Base-by-base conservation (phyloP, 2,113 vertebrate species). In the Jacana jacana region DNA sequence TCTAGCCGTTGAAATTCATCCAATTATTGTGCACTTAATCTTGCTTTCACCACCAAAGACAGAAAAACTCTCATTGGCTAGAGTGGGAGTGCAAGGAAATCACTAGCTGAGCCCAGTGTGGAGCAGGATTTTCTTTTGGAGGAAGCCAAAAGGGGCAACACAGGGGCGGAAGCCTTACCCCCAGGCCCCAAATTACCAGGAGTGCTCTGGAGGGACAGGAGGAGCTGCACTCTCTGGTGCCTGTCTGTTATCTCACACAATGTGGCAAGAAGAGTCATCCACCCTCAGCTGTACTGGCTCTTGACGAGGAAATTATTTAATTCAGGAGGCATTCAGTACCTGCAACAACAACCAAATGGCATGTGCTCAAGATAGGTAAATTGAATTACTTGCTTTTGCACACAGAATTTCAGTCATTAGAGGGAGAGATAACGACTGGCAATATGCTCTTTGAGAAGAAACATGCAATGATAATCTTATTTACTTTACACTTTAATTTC, bases 401-500 rank as follows among this genome's bases (percentile, higher is more conserved):
- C 94, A 83, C 65, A 86, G 77, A 60, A 61, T 95, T 86, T 95
- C 72, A 52, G 92, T 78, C 88, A 92, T 96, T 92, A 96, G 68
- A 86, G 60, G 69, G 52, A 84, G 69, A 90, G 92, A 94, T 96
- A 95, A 96, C 84, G 80, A 94, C 73, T 94, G 75, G 72, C 95
- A 94, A 88, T 81, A 88, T 55, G 76, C 77, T 97, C n/a, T 96
- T 92, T 96, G 95, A 96, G 81, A 91, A 96, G 88, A 94, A 92
- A 78, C 88, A 93, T 55, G 52, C 52, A 81, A 81, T 25, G 58
- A 44, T 96, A 94, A 96, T 95, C 72, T 94, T 91, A 84, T 96
- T 96, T 96, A 91, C 80, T 92, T 96, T 93, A 93, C 92, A 96
- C 96, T 94, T 97, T 91, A 86, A 95, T 95, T 95, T 97, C 93